Percentiles rank a stretch among this genome's conserved stretches.
phyloP scores from a whole-genome alignment of 2,113 vertebrate species.

The Notarius quadriscutis region DNA sequence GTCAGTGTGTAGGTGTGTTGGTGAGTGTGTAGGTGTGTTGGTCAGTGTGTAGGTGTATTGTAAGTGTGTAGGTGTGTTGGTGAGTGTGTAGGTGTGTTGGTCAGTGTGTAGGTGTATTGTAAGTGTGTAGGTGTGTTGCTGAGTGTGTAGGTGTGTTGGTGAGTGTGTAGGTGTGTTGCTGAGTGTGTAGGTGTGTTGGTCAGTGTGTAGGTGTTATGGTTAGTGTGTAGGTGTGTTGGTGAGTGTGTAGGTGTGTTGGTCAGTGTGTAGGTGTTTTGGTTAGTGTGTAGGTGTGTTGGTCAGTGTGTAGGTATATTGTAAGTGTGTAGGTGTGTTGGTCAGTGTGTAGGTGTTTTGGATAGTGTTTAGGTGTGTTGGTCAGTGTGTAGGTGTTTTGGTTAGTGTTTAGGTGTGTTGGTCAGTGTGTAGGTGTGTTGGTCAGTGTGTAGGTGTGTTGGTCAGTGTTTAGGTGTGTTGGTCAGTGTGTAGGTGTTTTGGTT shows the following conservation, averaged over 20 bases:
- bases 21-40: not conserved
- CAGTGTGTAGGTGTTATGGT: not conserved
- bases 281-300: not conserved
- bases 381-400: not conserved
- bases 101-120: not conserved
- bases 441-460: not conserved
- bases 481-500: not conserved
- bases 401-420: not conserved
- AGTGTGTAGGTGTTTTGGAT: no score
- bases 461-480: not conserved
- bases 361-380: not conserved
- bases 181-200: not conserved
- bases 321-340: not conserved
- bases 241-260: not conserved
- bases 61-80: not conserved
- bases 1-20: not conserved
- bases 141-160: not conserved
- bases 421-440: not conserved
- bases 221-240: not conserved
- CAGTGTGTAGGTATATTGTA: no score
- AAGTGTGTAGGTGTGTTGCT: not conserved
- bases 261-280: not conserved
- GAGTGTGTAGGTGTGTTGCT: not conserved
- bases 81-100: not conserved
- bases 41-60: no score